These are phyloP conservation scores for Drosophila mojavensis DNA, from an alignment of 1,140 invertebrate genomes.

Conservation along the genomic window DNA sequence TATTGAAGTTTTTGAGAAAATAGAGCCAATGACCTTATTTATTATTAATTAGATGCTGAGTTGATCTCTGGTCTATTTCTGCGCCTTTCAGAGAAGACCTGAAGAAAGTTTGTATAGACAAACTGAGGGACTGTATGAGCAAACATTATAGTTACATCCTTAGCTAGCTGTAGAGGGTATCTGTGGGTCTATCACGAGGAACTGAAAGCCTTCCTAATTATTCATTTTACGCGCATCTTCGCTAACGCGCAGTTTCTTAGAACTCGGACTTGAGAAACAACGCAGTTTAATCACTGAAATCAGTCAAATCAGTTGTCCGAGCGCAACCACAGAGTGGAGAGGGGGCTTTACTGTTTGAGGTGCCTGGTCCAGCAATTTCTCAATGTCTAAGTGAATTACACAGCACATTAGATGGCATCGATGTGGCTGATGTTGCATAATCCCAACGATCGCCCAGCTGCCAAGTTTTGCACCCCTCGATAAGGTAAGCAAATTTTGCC, in stretches of 20 bases:
- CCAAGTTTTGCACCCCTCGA: conserved; percentile 52
- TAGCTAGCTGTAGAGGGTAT: background rate
- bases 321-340: conserved; percentile 9
- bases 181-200: too few species aligned
- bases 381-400: conserved; percentile 70
- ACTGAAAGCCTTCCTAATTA: background rate
- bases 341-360: conserved; percentile 1
- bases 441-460: conserved; percentile 63
- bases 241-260: conserved; percentile 69
- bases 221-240: conserved; percentile 7
- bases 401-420: conserved; percentile 73
- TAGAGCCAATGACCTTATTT: background rate
- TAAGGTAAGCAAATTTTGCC: conserved; percentile 56
- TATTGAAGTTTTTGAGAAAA: background rate
- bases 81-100: too few species aligned
- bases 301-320: conserved; percentile 46
- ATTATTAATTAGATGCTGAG: too few species aligned
- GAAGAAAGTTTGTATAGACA: too few species aligned
- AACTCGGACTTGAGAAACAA: conserved; percentile 57
- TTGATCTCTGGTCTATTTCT: too few species aligned
- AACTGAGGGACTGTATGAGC: background rate
- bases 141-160: background rate
- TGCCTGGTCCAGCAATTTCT: conserved; percentile 70
- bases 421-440: conserved; percentile 67
- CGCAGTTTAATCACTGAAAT: conserved; percentile 50